phyloP scores from a whole-genome alignment of 2,888 invertebrate species.

The Allolobophora icterica region DNA sequence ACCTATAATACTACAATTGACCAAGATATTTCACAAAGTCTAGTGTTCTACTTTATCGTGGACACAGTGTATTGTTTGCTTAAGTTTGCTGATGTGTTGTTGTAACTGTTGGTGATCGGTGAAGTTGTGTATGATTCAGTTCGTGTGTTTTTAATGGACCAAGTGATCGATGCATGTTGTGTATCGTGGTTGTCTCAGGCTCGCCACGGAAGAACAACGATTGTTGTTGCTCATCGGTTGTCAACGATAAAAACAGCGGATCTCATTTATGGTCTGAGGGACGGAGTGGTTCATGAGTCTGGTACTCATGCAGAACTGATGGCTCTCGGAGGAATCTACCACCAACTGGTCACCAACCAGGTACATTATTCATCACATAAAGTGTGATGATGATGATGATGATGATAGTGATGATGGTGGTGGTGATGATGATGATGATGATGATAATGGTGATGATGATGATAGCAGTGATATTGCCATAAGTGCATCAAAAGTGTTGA shows the following conservation, averaged over 20 bases:
- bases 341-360: conserved; percentile 64
- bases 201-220: conserved; percentile 66
- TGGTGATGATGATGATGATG: too few species aligned
- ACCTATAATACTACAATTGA: too few species aligned
- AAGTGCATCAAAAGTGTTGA: not conserved
- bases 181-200: conserved; percentile 35
- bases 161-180: not conserved
- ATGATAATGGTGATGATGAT: too few species aligned
- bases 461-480: not conserved
- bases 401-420: too few species aligned
- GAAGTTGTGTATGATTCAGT: not conserved
- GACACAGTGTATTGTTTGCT: too few species aligned
- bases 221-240: conserved; percentile 68
- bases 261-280: conserved; percentile 67
- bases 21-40: too few species aligned
- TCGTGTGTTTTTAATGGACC: not conserved
- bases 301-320: conserved; percentile 68
- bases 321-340: conserved; percentile 65
- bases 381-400: not conserved
- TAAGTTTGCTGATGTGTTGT: not conserved
- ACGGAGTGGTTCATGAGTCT: conserved; percentile 68
- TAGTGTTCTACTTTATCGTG: too few species aligned
- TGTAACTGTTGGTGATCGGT: not conserved
- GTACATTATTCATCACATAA: conserved; percentile 25
- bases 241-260: conserved; percentile 69